Percentiles rank a stretch among this genome's conserved stretches.
These are phyloP conservation scores for Silvanus unidentatus DNA, from an alignment of 2,888 invertebrate genomes.

Conservation along the genomic window DNA sequence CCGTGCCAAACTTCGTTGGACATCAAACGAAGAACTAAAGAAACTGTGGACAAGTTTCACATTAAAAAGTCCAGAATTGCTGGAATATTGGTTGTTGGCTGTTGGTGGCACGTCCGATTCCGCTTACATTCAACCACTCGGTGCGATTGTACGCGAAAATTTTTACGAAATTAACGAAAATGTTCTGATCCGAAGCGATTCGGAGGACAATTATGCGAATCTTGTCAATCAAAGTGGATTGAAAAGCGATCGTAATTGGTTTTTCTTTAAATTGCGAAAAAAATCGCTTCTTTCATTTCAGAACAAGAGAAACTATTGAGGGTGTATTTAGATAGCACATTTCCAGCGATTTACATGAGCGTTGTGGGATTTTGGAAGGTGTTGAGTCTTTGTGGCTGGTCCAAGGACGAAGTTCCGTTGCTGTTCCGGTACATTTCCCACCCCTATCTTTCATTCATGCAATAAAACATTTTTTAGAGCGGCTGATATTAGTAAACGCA, in stretches of 20 bases:
- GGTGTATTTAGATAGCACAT: slow-evolving; percentile 52
- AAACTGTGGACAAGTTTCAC: slow-evolving; percentile 24
- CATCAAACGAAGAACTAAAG: slow-evolving; percentile 30
- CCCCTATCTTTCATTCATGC: too few species aligned
- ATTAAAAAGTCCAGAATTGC: slow-evolving; percentile 36
- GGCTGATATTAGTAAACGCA: slow-evolving; percentile 51
- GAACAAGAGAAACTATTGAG: slow-evolving; percentile 55
- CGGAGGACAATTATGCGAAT: slow-evolving; percentile 27
- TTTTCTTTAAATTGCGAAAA: background rate
- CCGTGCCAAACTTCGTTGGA: slow-evolving; percentile 38
- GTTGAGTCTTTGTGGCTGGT: slow-evolving; percentile 54
- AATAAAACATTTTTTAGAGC: slow-evolving; percentile 54
- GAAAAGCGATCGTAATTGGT: slow-evolving; percentile 1
- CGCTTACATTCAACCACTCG: slow-evolving; percentile 19
- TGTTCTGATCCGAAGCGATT: slow-evolving; percentile 28
- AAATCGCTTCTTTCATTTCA: slow-evolving; percentile 33
- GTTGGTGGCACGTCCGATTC: slow-evolving; percentile 6
- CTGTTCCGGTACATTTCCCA: too few species aligned
- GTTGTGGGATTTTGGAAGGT: slow-evolving; percentile 51
- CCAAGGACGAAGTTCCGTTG: slow-evolving; percentile 43
- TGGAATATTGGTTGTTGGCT: slow-evolving; percentile 25
- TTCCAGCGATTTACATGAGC: slow-evolving; percentile 56
- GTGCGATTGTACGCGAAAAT: slow-evolving; percentile 25
- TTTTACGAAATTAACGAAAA: slow-evolving; percentile 34
- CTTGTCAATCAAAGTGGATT: slow-evolving; percentile 27